Conservation (phyloP, 2,113 vertebrate species). For the Callaeas wilsoni region DNA sequence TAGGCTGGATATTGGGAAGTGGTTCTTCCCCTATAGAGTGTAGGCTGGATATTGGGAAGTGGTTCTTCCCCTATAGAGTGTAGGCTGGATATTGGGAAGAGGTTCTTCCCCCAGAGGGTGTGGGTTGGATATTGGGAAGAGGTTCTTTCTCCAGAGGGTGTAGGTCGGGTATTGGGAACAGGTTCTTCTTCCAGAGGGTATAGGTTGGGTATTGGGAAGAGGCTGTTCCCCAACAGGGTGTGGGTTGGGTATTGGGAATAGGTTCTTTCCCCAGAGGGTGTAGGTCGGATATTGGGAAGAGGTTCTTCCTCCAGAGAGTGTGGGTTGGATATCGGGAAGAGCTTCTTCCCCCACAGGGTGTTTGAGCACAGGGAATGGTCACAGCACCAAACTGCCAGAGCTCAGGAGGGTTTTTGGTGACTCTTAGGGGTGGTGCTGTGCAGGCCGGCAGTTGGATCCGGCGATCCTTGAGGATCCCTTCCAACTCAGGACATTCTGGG, state of each 20-base stretch:
- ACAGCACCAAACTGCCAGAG: neutral
- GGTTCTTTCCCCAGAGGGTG: neutral
- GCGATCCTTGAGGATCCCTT: neutral
- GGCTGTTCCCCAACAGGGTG: neutral
- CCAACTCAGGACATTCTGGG: neutral
- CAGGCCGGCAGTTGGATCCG: neutral
- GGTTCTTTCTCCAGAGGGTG: too few relatives aligned
- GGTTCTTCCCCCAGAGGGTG: neutral
- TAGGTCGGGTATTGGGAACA: too few relatives aligned
- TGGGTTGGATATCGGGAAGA: neutral
- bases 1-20: neutral
- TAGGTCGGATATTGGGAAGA: neutral
- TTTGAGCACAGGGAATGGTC: neutral
- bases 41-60: neutral
- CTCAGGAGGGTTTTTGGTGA: neutral
- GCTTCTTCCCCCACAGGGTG: too few relatives aligned
- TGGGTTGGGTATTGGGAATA: neutral
- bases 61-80: fast-evolving
- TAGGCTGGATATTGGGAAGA: neutral
- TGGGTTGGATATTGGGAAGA: neutral
- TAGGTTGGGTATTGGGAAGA: too few relatives aligned
- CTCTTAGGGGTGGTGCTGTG: neutral
- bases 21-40: neutral
- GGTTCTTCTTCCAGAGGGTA: too few relatives aligned
- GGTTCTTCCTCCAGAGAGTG: too few relatives aligned